Evolutionary conservation across 2,888 invertebrate genomes (phyloP).

Genomic region (Scelioninae gen. 1): DNA sequence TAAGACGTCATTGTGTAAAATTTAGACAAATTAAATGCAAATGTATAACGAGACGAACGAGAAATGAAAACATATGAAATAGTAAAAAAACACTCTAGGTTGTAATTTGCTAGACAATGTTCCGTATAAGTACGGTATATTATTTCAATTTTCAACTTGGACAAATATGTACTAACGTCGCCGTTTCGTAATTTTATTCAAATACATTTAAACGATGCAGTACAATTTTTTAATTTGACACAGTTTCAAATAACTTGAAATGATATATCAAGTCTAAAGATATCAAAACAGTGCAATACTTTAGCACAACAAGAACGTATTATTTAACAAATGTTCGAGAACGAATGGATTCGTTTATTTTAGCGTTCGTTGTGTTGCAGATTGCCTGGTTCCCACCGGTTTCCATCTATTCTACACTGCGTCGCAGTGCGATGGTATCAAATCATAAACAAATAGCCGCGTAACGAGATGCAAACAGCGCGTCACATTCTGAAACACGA

Average conservation of each 20-base stretch:
- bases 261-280: not conserved
- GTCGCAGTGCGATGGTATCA: slow-evolving; percentile 75
- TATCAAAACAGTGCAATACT: not conserved
- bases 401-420: slow-evolving; percentile 46
- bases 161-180: slow-evolving; percentile 4
- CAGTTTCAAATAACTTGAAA: slow-evolving; percentile 8
- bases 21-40: too few relatives aligned
- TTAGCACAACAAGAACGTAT: slow-evolving; percentile 13
- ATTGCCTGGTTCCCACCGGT: slow-evolving; percentile 43
- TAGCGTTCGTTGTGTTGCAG: slow-evolving; percentile 28
- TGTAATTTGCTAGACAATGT: not conserved
- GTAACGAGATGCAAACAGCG: slow-evolving; percentile 83
- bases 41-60: too few relatives aligned
- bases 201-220: not conserved
- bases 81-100: too few relatives aligned
- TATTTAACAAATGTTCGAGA: slow-evolving; percentile 41
- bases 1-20: too few relatives aligned
- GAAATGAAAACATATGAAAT: too few relatives aligned
- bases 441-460: slow-evolving; percentile 82
- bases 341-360: slow-evolving; percentile 47
- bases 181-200: slow-evolving; percentile 16
- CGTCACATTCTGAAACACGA: slow-evolving; percentile 66
- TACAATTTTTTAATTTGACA: not conserved
- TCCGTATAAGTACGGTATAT: not conserved
- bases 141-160: not conserved